Evolutionary conservation across 2,113 vertebrate species (phyloP), one percentile per base, ranked within the genome.

Genomic region (Halcyon senegalensis): DNA sequence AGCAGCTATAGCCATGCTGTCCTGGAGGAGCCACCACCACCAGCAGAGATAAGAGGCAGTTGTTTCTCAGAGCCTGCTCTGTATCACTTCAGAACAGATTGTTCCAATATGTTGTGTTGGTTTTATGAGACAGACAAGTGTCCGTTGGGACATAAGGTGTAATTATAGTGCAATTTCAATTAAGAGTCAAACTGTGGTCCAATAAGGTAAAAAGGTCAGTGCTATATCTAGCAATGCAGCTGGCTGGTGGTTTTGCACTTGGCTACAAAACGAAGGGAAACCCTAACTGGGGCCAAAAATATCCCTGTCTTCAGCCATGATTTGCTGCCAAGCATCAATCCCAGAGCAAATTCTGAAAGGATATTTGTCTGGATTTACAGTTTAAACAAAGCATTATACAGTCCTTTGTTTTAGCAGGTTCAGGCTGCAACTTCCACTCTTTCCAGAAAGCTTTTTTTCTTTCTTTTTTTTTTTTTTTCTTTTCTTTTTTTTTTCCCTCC

Each of bases 151-250:
- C 35, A 39, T 10, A 73, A 92, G 88, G 88, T 97, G 77, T 43
- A 96, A 96, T 96, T 95, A 94, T 11, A 95, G 46, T 31, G 59
- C 51, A 84, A 70, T 96, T 93, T 91, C 88, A 95, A 96, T 96
- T 95, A 93, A 68, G 80, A 96, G 53, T 91, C 80, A 74, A 93
- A 87, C 59, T 77, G 25, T 70, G 39, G 80, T 72, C 93, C 70
- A 84, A 28, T 48, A 87, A 87, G 84, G 84, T 91, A 48, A 97
- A 92, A 92, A 97, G 94, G 92, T 96, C 93, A 96, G 62, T 31
- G n/a, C 53, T 97, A 27, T 87, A 95, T 87, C 85, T 73, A 93
- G 70, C 59, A 76, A 56, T 67, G 76, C 89, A 97, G 93, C 84
- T 96, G 95, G 81, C 90, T 80, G 43, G 41, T 87, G 55, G 67